Evolutionary conservation across 2,113 vertebrate genomes (phyloP).

Genomic region (Nematolebias whitei): DNA sequence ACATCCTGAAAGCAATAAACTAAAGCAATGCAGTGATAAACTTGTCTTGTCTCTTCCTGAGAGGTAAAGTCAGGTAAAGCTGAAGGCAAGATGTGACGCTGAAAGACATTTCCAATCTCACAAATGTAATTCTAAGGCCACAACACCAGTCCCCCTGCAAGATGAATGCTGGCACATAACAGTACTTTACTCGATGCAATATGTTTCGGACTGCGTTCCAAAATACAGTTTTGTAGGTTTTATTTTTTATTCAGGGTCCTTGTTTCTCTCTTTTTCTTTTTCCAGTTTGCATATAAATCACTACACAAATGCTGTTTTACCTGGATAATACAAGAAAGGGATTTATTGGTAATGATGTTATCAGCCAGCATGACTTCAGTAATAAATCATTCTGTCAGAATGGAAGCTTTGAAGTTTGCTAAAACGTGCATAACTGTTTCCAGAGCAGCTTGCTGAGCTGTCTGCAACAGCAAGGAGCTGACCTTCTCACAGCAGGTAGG

Average conservation of each 20-base stretch:
- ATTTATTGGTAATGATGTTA: constrained; percentile 15
- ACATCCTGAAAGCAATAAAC: constrained; percentile 16
- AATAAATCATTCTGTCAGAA: constrained; percentile 38
- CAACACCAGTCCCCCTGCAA: constrained; percentile 7
- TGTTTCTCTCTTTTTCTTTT: constrained; percentile 4
- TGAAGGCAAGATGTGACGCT: constrained; percentile 11
- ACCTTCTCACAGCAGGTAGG: constrained; percentile 61
- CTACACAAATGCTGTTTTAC: not conserved
- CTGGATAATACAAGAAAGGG: not conserved
- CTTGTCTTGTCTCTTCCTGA: constrained; percentile 17
- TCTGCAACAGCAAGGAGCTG: constrained; percentile 35
- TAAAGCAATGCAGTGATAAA: constrained; percentile 27
- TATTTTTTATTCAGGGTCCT: not conserved
- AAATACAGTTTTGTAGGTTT: not conserved
- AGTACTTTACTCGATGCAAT: not conserved
- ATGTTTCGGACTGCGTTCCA: not conserved
- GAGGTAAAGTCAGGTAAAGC: constrained; percentile 22
- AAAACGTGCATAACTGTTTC: constrained; percentile 25
- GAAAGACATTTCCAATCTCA: constrained; percentile 31
- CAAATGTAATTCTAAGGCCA: constrained; percentile 30
- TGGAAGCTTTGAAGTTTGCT: not conserved
- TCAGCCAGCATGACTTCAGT: constrained; percentile 1
- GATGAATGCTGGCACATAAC: not conserved
- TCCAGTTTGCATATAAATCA: not conserved
- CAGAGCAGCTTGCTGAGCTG: constrained; percentile 13